Evolutionary conservation across 2,797 vertebrate genomes (phyloP), one percentile per base, ranked within the genome.

Genomic region (Danio choprae): DNA sequence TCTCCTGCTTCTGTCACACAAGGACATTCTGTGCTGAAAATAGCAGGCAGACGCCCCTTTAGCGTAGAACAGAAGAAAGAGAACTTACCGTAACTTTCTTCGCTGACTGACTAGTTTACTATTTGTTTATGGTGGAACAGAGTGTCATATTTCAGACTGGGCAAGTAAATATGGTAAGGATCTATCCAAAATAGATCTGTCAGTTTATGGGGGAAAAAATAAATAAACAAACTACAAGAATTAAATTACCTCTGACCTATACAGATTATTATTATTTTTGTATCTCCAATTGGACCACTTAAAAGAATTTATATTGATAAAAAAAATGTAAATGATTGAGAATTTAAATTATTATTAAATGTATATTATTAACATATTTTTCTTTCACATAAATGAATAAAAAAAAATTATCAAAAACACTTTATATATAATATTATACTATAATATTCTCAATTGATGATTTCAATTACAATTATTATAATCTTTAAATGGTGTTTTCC

Each of bases 21-120:
- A 71, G 56, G 13, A 62, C 65, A 78, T 70, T 69, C 58, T 79
- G 36, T 72, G 77, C 77, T 62, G 48, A 40, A 72, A 79, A 79
- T 79, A 64, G 56, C 53, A 59, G 22, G 43, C 64, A 38, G 56
- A 63, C 7, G 1, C 12, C 29, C n/a, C 40, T 68, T 48, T 13
- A 55, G 29, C 13, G 16, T 46, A 53, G 38, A 58, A 59, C 6
- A 69, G 67, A 38, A 56, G 40, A 41, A 22, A 60, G 22, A 40
- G 48, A 65, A 55, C 50, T 44, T 38, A 22, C 11, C 40, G 12
- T 43, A 38, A 38, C 20, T 18, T 46, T 44, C 20, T 43, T 38
- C 13, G 7, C 50, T 29, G 43, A 7, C 44, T 38, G 11, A 18
- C 41, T 20, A 40, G 46, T 53, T 51, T 8, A 64, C 22, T 20